Evolutionary conservation across 2,888 invertebrate species (phyloP), one percentile per base, ranked within the genome.

Genomic region (Limnephilus marmoratus): DNA sequence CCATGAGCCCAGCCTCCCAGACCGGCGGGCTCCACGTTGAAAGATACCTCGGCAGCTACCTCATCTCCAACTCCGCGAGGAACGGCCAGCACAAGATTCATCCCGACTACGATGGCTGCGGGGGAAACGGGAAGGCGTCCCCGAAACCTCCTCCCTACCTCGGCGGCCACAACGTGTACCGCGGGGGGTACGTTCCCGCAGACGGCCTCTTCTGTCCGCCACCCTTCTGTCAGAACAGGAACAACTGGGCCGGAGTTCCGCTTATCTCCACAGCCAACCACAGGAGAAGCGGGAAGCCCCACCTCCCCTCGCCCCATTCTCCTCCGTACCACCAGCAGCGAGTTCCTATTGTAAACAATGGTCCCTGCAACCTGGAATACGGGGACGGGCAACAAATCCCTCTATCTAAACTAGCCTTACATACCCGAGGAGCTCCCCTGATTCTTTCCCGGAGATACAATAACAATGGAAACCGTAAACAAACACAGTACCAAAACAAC

Each of bases 381-480:
- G 94, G 94, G 53, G 94, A 94, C 15, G 94, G 94, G 92, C 94
- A 94, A 91, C 94, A 94, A 91, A 96, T 96, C 94, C 97, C 97
- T 85, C 97, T 98, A 93, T 97, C 98, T 15, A 97, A 98, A 94
- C 95, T 98, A 93, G 98, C 98, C 24, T 97, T 98, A 94, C 98
- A 98, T 95, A 98, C 98, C 9, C 98, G 98, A 95, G 98, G 98
- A 85, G 98, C 97, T 85, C 98, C 98, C n/a, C 96, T 98, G 93
- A 98, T 98, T 94, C 96, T 98, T 93, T 96, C 98, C 94, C 97
- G 97, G 94, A 96, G 97, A 94, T 97, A 97, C 95, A 96, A 96
- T 94, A 94, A 94, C 92, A 93, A 94, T 90, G 93, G 91, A 34
- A 93, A 93, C 90, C 93, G 92, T 68, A 92, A 92, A 53, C 89